Conservation (phyloP, 1,140 invertebrate species). For the Drosophila trapezifrons region DNA sequence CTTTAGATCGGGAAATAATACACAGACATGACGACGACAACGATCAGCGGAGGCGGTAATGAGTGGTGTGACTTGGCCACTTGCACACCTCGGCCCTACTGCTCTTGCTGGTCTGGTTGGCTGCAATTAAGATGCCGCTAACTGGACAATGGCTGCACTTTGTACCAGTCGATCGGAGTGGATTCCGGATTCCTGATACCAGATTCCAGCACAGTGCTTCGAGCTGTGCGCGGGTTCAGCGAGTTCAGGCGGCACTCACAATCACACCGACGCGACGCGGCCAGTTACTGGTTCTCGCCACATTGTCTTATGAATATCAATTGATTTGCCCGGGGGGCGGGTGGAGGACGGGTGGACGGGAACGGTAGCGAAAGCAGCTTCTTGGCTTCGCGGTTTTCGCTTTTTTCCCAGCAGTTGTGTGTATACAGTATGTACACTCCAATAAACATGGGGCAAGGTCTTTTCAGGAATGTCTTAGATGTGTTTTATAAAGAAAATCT, state of each 20-base stretch:
- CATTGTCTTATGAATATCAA: constrained; percentile 43
- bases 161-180: constrained; percentile 15
- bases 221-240: constrained; percentile 22
- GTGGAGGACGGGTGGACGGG: neutral
- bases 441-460: neutral
- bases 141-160: constrained; percentile 55
- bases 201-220: constrained; percentile 32
- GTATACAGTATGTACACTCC: neutral
- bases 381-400: constrained; percentile 6
- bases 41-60: constrained; percentile 17
- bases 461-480: neutral
- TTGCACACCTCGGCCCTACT: constrained; percentile 38
- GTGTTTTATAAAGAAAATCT: no score
- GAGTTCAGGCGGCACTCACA: constrained; percentile 35
- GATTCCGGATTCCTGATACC: constrained; percentile 20
- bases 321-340: constrained; percentile 22
- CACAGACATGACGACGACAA: constrained; percentile 4
- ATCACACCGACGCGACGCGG: neutral
- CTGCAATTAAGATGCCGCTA: constrained; percentile 54
- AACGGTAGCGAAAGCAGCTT: constrained; percentile 17
- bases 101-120: neutral
- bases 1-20: constrained; percentile 55
- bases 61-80: constrained; percentile 36
- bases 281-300: constrained; percentile 19
- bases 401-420: constrained; percentile 12